phyloP scores from a whole-genome alignment of 92 coral and sea anemone species.

The Phenganax stokvisi region DNA sequence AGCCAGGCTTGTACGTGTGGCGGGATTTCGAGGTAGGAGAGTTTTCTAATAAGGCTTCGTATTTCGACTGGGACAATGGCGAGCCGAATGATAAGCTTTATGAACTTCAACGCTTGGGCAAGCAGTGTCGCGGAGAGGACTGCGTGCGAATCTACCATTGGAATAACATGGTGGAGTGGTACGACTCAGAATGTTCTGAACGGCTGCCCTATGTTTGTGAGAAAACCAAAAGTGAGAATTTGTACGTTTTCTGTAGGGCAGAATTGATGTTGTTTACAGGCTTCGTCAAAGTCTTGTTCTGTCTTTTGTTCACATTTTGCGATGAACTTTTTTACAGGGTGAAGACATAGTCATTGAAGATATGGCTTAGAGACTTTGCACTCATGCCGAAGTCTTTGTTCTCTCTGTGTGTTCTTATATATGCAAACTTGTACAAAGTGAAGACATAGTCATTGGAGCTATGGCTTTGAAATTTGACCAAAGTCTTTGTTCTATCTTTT shows the following conservation, averaged over 20 bases:
- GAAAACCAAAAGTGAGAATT: conserved; percentile 63
- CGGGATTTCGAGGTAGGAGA: conserved; percentile 68
- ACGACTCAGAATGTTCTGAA: conserved; percentile 67
- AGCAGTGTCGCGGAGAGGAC: conserved; percentile 82
- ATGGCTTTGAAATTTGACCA: too few relatives aligned
- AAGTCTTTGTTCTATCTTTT: too few relatives aligned
- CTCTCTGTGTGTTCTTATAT: too few relatives aligned
- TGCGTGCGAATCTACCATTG: conserved; percentile 76
- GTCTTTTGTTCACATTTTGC: too few relatives aligned
- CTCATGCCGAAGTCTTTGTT: too few relatives aligned
- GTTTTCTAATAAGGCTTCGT: conserved; percentile 62
- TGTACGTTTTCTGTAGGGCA: not conserved
- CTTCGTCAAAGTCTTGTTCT: too few relatives aligned
- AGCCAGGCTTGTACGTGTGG: conserved; percentile 97
- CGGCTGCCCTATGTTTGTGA: conserved; percentile 79
- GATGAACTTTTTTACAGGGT: too few relatives aligned
- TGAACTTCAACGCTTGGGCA: conserved; percentile 44
- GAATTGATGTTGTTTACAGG: not conserved
- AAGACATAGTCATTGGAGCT: too few relatives aligned
- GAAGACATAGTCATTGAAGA: too few relatives aligned
- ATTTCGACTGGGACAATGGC: conserved; percentile 75
- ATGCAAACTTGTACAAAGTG: too few relatives aligned
- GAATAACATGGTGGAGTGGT: conserved; percentile 72
- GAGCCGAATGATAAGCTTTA: conserved; percentile 91
- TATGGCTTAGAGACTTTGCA: too few relatives aligned